These are phyloP conservation scores for Megalopta genalis DNA, from an alignment of 1,140 invertebrate species.

Conservation along the genomic window DNA sequence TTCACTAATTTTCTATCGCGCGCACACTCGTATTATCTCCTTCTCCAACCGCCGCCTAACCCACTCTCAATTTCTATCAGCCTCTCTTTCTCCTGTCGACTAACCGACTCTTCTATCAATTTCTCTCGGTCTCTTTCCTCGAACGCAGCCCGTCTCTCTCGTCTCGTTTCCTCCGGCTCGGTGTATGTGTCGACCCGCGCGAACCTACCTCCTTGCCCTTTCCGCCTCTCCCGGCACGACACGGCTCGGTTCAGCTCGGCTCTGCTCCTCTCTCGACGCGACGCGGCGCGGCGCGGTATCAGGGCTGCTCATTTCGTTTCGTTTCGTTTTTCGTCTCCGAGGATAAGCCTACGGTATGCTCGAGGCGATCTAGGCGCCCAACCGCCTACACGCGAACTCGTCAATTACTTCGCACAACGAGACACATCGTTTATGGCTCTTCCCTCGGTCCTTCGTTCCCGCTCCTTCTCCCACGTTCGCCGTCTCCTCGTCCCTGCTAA, in stretches of 20 bases:
- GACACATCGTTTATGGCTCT: conserved; percentile 67
- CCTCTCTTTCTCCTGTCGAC: conserved; percentile 24
- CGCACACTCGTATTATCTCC: conserved; percentile 3
- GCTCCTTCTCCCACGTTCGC: neutral
- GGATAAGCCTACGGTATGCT: conserved; percentile 64
- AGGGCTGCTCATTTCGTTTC: conserved; percentile 53
- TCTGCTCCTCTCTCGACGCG: conserved; percentile 22
- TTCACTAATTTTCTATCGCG: conserved; percentile 26
- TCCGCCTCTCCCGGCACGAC: conserved; percentile 1
- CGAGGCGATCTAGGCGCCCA: conserved; percentile 71
- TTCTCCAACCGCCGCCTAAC: conserved; percentile 12
- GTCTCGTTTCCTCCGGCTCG: conserved; percentile 17
- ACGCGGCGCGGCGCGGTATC: conserved; percentile 9
- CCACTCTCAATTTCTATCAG: conserved; percentile 43
- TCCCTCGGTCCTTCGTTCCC: conserved; percentile 28
- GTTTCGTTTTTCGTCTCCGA: conserved; percentile 59
- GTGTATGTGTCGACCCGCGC: conserved; percentile 31
- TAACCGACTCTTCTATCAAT: conserved; percentile 51
- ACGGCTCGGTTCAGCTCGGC: neutral
- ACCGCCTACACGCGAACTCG: conserved; percentile 74
- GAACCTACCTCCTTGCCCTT: conserved; percentile 29
- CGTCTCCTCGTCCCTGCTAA: too few species aligned
- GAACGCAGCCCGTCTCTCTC: neutral
- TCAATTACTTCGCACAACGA: conserved; percentile 77
- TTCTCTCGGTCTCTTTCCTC: neutral